phyloP scores from a whole-genome alignment of 2,113 vertebrate genomes.

The Aptenodytes forsteri region DNA sequence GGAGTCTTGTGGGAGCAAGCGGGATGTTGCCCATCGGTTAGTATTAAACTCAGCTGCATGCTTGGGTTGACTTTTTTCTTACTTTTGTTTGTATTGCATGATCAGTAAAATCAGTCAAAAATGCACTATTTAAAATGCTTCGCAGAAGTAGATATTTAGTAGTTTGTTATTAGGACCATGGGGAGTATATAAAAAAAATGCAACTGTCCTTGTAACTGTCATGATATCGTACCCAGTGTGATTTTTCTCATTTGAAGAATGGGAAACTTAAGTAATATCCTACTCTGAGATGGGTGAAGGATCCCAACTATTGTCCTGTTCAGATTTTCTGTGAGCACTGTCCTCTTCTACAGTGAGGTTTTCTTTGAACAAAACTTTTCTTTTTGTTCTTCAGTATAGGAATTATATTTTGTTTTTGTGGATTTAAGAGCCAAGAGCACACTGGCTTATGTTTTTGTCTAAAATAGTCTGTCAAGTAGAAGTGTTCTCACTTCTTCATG shows the following conservation, averaged over 20 bases:
- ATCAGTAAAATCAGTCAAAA: background rate
- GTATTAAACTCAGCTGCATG: background rate
- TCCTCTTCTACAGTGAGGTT: background rate
- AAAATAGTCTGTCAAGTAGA: background rate
- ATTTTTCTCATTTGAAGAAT: background rate
- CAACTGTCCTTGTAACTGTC: background rate
- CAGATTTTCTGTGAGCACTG: background rate
- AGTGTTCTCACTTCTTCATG: background rate
- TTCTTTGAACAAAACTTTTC: background rate
- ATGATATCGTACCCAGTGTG: fast-evolving
- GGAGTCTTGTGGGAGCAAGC: background rate
- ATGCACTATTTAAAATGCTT: background rate
- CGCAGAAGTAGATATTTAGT: background rate
- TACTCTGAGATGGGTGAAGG: background rate
- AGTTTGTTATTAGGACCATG: background rate
- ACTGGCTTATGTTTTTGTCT: background rate
- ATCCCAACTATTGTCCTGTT: background rate
- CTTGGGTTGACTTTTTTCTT: background rate
- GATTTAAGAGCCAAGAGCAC: background rate
- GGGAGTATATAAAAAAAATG: background rate
- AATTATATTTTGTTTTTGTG: background rate
- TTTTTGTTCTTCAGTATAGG: background rate
- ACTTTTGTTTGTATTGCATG: background rate
- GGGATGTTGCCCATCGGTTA: background rate
- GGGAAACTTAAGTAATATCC: background rate